Conservation (phyloP, 2,113 vertebrate species). For the Prolemur simus region DNA sequence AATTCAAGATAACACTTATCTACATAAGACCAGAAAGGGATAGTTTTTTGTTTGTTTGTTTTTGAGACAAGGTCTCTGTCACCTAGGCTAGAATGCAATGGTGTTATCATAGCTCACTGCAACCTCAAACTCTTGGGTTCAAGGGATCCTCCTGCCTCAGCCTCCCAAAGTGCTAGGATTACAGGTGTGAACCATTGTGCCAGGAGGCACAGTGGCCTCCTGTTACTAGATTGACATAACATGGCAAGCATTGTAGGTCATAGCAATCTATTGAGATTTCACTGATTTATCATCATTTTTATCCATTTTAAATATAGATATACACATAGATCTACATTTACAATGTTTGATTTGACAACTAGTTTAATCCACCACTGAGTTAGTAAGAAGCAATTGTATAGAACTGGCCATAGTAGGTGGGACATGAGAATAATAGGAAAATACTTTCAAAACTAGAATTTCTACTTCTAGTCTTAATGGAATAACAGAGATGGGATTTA, state of each 20-base stretch:
- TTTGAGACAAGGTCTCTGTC: too few relatives aligned
- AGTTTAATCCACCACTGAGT: neutral
- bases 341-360: neutral
- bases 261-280: neutral
- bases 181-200: too few relatives aligned
- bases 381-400: neutral
- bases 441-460: neutral
- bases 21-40: neutral
- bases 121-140: too few relatives aligned
- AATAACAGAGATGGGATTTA: neutral
- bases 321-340: neutral
- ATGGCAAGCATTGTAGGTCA: neutral
- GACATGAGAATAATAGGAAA: neutral
- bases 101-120: too few relatives aligned
- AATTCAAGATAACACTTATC: constrained; percentile 16
- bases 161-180: too few relatives aligned
- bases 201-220: too few relatives aligned
- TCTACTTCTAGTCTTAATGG: neutral
- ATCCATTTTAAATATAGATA: neutral
- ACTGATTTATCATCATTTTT: neutral
- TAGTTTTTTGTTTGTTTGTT: neutral
- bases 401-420: neutral
- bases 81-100: too few relatives aligned
- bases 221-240: neutral
- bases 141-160: too few relatives aligned